Conservation (phyloP, 2,113 vertebrate species). For the Gallinago paraguaiae region DNA sequence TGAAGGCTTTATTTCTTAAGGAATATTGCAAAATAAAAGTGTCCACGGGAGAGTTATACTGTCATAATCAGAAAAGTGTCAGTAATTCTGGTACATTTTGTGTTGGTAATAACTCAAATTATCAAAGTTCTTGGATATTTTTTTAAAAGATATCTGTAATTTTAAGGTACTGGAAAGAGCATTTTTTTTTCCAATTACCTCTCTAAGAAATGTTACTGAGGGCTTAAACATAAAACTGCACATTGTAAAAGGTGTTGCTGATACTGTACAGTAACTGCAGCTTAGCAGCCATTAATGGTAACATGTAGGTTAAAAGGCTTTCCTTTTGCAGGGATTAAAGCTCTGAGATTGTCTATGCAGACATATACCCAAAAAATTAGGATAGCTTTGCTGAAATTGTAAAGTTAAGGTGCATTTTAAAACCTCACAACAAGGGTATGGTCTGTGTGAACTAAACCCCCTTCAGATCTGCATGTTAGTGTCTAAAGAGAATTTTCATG, state of each 20-base stretch:
- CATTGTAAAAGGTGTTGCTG: background rate
- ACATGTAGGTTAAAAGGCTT: accelerated
- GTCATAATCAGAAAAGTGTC: background rate
- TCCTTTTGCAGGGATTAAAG: background rate
- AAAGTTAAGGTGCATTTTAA: background rate
- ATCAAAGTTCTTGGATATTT: background rate
- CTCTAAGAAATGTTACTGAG: background rate
- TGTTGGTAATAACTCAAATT: background rate
- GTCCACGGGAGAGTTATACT: background rate
- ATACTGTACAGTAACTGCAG: background rate
- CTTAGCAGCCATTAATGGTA: background rate
- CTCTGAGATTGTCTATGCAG: background rate
- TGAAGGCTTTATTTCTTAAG: background rate
- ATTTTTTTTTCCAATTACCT: background rate
- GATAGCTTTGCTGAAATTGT: background rate
- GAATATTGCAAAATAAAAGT: background rate
- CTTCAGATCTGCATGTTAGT: background rate
- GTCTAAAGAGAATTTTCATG: background rate
- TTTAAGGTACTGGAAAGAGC: background rate
- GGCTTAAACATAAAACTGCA: background rate
- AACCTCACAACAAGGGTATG: background rate
- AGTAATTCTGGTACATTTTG: background rate
- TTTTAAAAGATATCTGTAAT: background rate
- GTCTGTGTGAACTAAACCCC: background rate
- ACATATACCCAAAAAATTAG: background rate